phyloP scores from a whole-genome alignment of 2,888 invertebrate species.

The Pammene aurita region DNA sequence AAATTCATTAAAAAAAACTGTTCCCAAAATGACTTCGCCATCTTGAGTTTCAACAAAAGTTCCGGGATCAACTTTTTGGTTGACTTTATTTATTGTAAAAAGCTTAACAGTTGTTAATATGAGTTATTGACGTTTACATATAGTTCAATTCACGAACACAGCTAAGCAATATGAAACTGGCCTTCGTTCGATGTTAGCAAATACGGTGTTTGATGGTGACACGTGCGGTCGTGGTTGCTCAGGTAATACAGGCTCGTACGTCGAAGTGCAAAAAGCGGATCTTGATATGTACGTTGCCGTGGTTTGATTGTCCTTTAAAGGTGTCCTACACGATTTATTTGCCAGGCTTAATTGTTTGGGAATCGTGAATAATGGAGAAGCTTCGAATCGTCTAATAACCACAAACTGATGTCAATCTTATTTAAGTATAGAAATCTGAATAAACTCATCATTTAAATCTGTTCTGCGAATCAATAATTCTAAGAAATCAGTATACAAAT shows the following conservation, averaged over 20 bases:
- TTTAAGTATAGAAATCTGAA: not conserved
- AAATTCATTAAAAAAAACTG: no score
- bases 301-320: not conserved
- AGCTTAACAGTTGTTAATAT: not conserved
- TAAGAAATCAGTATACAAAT: conserved; percentile 4
- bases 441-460: no score
- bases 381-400: not conserved
- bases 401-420: not conserved
- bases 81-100: no score
- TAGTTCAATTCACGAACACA: conserved; percentile 6
- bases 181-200: conserved; percentile 42
- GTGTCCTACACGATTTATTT: conserved; percentile 15
- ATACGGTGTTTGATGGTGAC: conserved; percentile 24
- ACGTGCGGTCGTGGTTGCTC: not conserved
- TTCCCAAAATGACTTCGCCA: no score
- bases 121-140: not conserved
- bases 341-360: conserved; percentile 1
- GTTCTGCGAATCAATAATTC: conserved; percentile 3
- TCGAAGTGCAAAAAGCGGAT: not conserved
- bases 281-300: not conserved
- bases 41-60: no score
- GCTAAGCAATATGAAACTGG: conserved; percentile 27
- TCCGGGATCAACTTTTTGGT: no score
- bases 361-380: conserved; percentile 14
- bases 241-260: conserved; percentile 9